Percentiles rank a stretch among this genome's conserved stretches.
phyloP scores from a whole-genome alignment of 2,888 invertebrate genomes.

The Autographa pulchrina region DNA sequence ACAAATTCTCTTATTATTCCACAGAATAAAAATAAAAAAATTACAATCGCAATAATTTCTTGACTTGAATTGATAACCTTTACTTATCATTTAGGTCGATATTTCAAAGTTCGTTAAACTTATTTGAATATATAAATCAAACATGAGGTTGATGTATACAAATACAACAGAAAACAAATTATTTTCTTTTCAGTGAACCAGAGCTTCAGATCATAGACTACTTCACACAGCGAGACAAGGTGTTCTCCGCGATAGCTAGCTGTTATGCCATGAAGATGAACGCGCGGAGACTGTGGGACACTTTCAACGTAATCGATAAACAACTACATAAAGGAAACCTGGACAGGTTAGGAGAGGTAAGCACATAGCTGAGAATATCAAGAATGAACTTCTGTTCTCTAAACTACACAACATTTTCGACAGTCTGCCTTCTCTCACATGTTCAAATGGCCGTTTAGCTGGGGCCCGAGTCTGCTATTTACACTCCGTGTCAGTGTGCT shows the following conservation, averaged over 20 bases:
- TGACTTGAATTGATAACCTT: background rate
- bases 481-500: no score
- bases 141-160: background rate
- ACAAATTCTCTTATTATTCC: no score
- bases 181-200: conserved; percentile 69
- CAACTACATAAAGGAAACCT: conserved; percentile 75
- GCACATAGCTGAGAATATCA: background rate
- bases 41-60: background rate
- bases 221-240: conserved; percentile 97
- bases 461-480: no score
- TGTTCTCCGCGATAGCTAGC: conserved; percentile 95
- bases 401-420: no score
- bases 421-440: no score
- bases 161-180: no score
- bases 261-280: conserved; percentile 93
- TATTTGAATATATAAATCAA: background rate
- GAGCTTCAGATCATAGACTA: conserved; percentile 98
- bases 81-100: background rate
- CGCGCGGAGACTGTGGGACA: conserved; percentile 75
- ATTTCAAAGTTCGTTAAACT: background rate
- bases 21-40: no score
- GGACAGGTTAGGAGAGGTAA: conserved; percentile 79
- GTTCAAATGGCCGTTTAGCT: no score
- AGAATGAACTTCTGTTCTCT: no score
- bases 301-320: conserved; percentile 72